Base-by-base conservation (phyloP, 1,140 invertebrate species). In the Asbolus verrucosus region DNA sequence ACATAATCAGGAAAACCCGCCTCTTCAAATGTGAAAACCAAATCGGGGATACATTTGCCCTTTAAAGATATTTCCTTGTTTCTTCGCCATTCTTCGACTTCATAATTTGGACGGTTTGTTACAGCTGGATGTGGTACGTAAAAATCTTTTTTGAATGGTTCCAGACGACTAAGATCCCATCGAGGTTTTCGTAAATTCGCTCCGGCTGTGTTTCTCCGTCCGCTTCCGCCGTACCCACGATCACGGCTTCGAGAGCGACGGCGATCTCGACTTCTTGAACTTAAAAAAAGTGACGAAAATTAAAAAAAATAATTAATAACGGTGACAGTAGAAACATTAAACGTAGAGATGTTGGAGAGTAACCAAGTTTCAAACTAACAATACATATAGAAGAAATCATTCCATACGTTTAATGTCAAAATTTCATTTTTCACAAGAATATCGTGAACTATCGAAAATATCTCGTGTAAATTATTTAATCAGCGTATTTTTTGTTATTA, bases 111-210 rank as follows among this genome's bases (percentile, higher is more conserved):
- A 75, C 91, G 83, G 71, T 87, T 89, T 69, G 89, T 82, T 18
- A 95, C 92, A 60, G 87, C 85, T 1, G 88, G 85, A 78, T 91
- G 90, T 41, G 95, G 94, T 70, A 90, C 82, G 80, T 97, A 98
- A 79, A 98, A 98, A 78, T 96, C 93, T 84, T 97, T 97, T 78
- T 95, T 92, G 82, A 98, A 96, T 3, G 93, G 91, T 65, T 91
- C 90, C 2, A 97, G 82, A 68, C 90, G 86, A 50, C 79, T 83
- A 68, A 87, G 66, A 78, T 91, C 87, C 92, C 92, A 94, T 77
- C 89, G 86, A 4, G 91, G 90, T 83, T 91, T 92, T 27, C 90
- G 79, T 18, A 87, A 75, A 76, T 78, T 84, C 6, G 84, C 82
- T 33, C 85, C 84, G 9, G 84, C 83, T 73, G 84, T 83, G 68